Conservation (phyloP, 1,140 invertebrate species). For the Euborellia annulipes region DNA sequence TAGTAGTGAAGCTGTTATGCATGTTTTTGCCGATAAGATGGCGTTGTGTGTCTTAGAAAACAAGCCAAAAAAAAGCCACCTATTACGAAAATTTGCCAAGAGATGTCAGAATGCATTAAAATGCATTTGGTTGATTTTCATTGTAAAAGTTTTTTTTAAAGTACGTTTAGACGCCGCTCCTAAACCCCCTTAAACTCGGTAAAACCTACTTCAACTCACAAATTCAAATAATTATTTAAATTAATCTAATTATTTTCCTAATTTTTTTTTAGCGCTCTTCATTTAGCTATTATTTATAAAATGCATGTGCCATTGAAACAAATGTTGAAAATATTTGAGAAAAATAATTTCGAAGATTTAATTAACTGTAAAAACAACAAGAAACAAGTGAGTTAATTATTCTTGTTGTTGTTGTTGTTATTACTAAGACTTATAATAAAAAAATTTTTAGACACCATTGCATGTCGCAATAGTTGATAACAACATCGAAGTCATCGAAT, state of each 20-base stretch:
- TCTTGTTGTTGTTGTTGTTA: no score
- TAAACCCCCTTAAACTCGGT: no score
- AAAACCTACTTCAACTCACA: no score
- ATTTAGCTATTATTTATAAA: constrained; percentile 22
- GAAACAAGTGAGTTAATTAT: constrained; percentile 21
- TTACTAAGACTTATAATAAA: constrained; percentile 16
- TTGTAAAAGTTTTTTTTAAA: no score
- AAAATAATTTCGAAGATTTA: constrained; percentile 16
- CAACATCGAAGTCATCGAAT: constrained; percentile 25
- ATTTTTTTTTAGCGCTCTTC: constrained; percentile 24
- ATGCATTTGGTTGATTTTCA: no score
- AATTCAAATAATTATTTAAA: constrained; percentile 13
- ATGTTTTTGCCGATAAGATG: no score
- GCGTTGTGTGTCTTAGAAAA: no score
- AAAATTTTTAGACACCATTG: constrained; percentile 27
- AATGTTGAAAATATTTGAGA: constrained; percentile 21
- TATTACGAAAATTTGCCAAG: no score
- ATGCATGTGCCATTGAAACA: constrained; percentile 18
- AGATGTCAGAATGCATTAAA: no score
- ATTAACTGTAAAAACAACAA: constrained; percentile 23
- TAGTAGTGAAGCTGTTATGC: no score
- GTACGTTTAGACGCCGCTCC: no score
- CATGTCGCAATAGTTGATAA: constrained; percentile 32
- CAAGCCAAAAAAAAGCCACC: no score
- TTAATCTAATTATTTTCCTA: constrained; percentile 20